Evolutionary conservation across 2,113 vertebrate species (phyloP).

Genomic region (Axis porcinus): DNA sequence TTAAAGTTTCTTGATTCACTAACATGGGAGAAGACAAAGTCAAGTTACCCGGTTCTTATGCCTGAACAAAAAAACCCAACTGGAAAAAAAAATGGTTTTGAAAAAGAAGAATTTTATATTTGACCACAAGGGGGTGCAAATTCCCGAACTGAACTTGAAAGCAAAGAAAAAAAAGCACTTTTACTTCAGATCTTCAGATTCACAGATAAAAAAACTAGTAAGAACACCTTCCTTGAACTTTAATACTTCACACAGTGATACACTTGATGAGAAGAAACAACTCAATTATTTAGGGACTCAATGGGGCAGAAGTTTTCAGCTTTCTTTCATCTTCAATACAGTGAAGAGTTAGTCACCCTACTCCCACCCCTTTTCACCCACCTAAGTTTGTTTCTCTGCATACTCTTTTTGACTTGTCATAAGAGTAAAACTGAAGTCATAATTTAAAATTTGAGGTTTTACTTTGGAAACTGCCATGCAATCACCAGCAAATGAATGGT

Average conservation of each 20-base stretch:
- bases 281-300: neutral
- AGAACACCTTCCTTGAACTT: neutral
- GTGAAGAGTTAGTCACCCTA: neutral
- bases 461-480: slow-evolving; percentile 2
- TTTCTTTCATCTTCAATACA: slow-evolving; percentile 14
- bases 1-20: neutral
- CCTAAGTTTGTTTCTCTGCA: slow-evolving; percentile 17
- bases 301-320: neutral
- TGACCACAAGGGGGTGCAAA: slow-evolving; percentile 66
- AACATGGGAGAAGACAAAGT: slow-evolving; percentile 35
- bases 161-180: neutral
- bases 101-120: slow-evolving; percentile 51
- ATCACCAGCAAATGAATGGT: neutral
- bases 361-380: neutral
- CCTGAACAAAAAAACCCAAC: neutral
- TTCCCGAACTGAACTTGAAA: slow-evolving; percentile 50
- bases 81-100: neutral
- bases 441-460: slow-evolving; percentile 48
- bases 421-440: slow-evolving; percentile 1
- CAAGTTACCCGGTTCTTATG: neutral
- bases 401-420: neutral
- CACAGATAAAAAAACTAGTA: neutral
- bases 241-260: neutral
- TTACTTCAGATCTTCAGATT: slow-evolving; percentile 24
- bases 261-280: slow-evolving; percentile 24